Conservation (phyloP, 1,140 invertebrate genomes). For the Drosophila pallidifrons region DNA sequence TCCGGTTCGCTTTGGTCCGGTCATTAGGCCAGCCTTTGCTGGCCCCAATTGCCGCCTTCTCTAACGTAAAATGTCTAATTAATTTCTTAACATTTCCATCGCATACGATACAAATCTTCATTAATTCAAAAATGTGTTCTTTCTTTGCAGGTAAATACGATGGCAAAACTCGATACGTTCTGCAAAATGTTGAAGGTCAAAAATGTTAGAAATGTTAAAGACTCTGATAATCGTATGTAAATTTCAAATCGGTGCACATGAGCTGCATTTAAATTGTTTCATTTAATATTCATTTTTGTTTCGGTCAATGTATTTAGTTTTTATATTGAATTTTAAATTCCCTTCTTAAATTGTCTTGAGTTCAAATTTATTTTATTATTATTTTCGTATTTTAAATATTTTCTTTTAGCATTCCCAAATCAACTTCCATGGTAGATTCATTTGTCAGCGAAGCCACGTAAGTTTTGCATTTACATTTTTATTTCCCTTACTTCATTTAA, state of each 20-base stretch:
- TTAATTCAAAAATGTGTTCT: slow-evolving; percentile 61
- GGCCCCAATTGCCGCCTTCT: background rate
- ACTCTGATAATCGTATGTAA: background rate
- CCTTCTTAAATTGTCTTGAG: background rate
- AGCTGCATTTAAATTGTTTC: background rate
- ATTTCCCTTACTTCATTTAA: slow-evolving; percentile 7
- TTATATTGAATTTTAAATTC: background rate
- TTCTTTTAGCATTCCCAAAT: slow-evolving; percentile 64
- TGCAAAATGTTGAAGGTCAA: slow-evolving; percentile 20
- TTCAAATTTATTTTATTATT: slow-evolving; percentile 27
- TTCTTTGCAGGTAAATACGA: slow-evolving; percentile 73
- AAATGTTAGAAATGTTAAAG: background rate
- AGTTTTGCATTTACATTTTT: slow-evolving; percentile 52
- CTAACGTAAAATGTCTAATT: slow-evolving; percentile 61
- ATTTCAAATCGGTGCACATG: slow-evolving; percentile 2
- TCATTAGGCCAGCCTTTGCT: slow-evolving; percentile 43
- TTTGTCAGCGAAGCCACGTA: slow-evolving; percentile 80
- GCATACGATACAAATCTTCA: slow-evolving; percentile 62
- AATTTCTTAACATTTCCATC: slow-evolving; percentile 67
- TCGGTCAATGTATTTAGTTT: background rate
- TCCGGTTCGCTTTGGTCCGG: background rate
- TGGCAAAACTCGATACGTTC: slow-evolving; percentile 2
- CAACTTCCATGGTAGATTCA: slow-evolving; percentile 74
- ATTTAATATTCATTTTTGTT: background rate
- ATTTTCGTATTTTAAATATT: slow-evolving; percentile 36